Percentiles rank a stretch among this genome's conserved stretches.
Evolutionary conservation across 2,113 vertebrate species (phyloP).

Genomic region (Hippotragus niger): DNA sequence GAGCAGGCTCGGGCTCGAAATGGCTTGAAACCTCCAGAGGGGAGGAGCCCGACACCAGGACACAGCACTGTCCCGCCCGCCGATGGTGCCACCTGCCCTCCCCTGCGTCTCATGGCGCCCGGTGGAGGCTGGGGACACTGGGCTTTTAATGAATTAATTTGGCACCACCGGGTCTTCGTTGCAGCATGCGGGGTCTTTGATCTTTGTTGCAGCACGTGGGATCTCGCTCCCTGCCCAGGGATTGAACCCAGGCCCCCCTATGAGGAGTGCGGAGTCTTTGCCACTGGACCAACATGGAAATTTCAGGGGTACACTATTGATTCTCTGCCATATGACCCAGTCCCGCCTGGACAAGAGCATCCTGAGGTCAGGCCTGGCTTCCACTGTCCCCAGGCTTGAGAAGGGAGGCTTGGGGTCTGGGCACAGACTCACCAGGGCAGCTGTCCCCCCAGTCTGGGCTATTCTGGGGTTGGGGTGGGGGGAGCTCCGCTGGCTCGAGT

Average conservation of each 20-base stretch:
- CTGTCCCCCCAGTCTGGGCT: fast-evolving
- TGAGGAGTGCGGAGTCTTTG: fast-evolving
- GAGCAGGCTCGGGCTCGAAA: fast-evolving
- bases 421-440: fast-evolving
- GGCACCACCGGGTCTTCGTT: fast-evolving
- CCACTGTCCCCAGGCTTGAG: fast-evolving
- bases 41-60: too few relatives aligned
- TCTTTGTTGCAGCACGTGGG: neutral
- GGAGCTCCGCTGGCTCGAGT: fast-evolving
- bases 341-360: fast-evolving
- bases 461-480: fast-evolving
- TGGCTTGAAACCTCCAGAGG: fast-evolving
- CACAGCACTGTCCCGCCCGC: fast-evolving
- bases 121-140: fast-evolving
- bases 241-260: neutral
- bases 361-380: neutral
- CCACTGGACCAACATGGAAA: neutral
- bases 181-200: neutral
- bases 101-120: neutral
- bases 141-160: neutral
- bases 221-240: neutral
- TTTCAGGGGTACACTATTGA: fast-evolving
- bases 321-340: neutral
- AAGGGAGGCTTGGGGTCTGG: too few relatives aligned
- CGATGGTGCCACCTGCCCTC: neutral